These are phyloP conservation scores for Mustelus asterias DNA, from an alignment of 2,113 vertebrate species.

Conservation along the genomic window DNA sequence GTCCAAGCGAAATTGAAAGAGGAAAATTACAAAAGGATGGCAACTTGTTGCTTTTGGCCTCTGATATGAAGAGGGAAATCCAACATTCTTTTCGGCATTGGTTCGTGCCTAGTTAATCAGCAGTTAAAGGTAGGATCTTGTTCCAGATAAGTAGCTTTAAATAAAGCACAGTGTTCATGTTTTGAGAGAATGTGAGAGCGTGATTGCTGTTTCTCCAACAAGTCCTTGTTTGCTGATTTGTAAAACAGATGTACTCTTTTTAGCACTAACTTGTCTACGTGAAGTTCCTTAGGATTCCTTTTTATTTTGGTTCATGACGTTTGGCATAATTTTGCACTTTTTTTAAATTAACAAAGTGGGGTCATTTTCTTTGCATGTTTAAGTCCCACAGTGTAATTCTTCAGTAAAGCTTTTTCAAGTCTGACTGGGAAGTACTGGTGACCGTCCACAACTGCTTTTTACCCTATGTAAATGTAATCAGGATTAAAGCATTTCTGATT, in stretches of 20 bases:
- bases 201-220: neutral
- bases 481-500: neutral
- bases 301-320: neutral
- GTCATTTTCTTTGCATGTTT: neutral
- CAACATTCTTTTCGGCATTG: slow-evolving; percentile 47
- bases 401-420: neutral
- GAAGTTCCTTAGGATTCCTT: neutral
- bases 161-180: slow-evolving; percentile 17
- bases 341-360: neutral
- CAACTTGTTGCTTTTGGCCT: slow-evolving; percentile 62
- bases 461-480: neutral
- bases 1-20: slow-evolving; percentile 41
- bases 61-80: slow-evolving; percentile 51
- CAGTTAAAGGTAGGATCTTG: slow-evolving; percentile 49
- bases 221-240: neutral
- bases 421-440: neutral
- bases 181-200: slow-evolving; percentile 26
- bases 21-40: slow-evolving; percentile 48
- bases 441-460: neutral
- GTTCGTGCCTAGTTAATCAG: slow-evolving; percentile 46
- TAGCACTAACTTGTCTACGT: neutral
- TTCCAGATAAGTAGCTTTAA: slow-evolving; percentile 38
- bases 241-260: slow-evolving; percentile 15
- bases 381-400: neutral
- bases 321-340: neutral